phyloP scores from a whole-genome alignment of 2,888 invertebrate genomes.

The Melanchra persicariae region DNA sequence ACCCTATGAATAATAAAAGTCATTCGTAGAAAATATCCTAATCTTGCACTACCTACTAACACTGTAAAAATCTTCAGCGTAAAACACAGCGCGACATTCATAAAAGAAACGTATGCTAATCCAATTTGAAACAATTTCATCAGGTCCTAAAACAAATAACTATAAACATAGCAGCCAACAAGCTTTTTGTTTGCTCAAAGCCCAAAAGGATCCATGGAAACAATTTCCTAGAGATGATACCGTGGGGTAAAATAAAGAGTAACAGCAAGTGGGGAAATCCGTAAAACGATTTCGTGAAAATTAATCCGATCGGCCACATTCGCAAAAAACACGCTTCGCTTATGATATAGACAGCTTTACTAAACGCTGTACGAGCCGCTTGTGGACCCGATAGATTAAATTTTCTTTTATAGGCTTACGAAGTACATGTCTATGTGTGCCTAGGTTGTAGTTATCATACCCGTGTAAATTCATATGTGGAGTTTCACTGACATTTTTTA shows the following conservation, averaged over 20 bases:
- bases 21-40: no score
- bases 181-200: constrained; percentile 77
- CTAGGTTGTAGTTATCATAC: constrained; percentile 33
- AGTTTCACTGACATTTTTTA: constrained; percentile 34
- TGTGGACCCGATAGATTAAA: constrained; percentile 57
- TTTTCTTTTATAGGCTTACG: constrained; percentile 54
- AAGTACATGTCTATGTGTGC: constrained; percentile 8
- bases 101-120: constrained; percentile 40
- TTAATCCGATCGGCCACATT: constrained; percentile 84
- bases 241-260: constrained; percentile 87
- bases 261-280: constrained; percentile 84
- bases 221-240: constrained; percentile 88
- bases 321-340: constrained; percentile 66
- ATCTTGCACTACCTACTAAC: not conserved
- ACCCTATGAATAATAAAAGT: no score
- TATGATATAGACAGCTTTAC: constrained; percentile 60
- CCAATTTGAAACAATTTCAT: constrained; percentile 61
- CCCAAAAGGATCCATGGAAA: constrained; percentile 83
- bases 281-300: constrained; percentile 88
- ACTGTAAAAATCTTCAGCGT: not conserved
- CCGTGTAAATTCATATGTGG: constrained; percentile 35
- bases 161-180: constrained; percentile 63
- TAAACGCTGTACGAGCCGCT: constrained; percentile 53
- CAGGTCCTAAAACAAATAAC: constrained; percentile 59
- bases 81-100: constrained; percentile 23